Evolutionary conservation across 2,797 vertebrate species (phyloP).

Genomic region (Chiroxiphia lanceolata): DNA sequence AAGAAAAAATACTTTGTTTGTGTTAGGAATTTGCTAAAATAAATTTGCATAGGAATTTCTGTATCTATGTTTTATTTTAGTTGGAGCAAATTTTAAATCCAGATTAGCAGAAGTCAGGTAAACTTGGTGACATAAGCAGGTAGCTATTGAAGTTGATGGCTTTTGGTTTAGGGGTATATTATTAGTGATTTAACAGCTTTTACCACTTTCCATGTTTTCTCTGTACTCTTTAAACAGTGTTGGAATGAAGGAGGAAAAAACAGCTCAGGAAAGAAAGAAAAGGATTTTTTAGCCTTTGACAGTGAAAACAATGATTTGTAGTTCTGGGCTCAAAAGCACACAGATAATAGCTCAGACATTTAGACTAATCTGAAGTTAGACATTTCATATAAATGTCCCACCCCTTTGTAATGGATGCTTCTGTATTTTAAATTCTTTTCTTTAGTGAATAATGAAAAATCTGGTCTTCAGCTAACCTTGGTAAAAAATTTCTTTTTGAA

Average conservation of each 20-base stretch:
- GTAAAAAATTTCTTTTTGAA: slow-evolving; percentile 47
- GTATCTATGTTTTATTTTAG: neutral
- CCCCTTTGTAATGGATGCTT: neutral
- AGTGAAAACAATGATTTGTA: neutral
- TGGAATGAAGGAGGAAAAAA: neutral
- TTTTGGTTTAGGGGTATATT: neutral
- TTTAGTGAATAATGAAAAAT: slow-evolving; percentile 33
- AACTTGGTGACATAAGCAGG: neutral
- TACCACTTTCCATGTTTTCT: neutral
- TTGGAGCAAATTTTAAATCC: neutral
- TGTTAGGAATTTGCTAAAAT: neutral
- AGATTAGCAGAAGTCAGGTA: neutral
- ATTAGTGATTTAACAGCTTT: neutral
- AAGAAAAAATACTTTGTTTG: neutral
- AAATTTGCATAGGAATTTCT: neutral
- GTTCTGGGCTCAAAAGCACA: neutral
- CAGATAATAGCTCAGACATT: neutral
- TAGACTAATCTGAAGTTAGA: neutral
- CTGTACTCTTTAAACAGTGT: neutral
- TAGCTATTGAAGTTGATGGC: neutral
- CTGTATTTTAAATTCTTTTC: neutral
- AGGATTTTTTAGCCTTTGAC: neutral
- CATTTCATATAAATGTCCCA: neutral
- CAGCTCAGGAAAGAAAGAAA: neutral
- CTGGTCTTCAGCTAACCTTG: slow-evolving; percentile 47